These are phyloP conservation scores for Lucilia sericata DNA, from an alignment of 1,140 invertebrate genomes.

Conservation along the genomic window DNA sequence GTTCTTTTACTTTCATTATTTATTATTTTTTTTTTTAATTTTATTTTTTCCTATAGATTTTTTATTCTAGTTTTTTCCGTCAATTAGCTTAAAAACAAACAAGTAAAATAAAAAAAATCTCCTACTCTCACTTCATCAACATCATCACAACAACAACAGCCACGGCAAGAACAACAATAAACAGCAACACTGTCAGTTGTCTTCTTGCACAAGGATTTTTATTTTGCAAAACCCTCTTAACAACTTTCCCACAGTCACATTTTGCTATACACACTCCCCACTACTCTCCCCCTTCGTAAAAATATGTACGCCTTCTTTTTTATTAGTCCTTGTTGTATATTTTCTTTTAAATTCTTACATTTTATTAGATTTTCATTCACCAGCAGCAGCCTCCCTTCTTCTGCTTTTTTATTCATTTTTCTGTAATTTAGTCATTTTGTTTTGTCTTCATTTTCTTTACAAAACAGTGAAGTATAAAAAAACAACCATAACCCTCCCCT, in stretches of 20 bases:
- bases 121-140: not conserved
- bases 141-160: not conserved
- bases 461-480: not conserved
- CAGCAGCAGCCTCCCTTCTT: not conserved
- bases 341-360: not conserved
- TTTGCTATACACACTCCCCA: too few species aligned
- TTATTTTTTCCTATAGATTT: not conserved
- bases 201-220: not conserved
- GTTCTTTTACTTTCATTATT: not conserved
- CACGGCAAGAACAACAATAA: not conserved
- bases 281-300: too few species aligned
- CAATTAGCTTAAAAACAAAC: not conserved
- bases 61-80: conserved; percentile 6
- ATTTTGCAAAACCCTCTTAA: not conserved
- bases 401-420: not conserved
- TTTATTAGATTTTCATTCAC: not conserved
- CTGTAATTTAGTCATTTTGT: not conserved
- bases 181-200: too few species aligned
- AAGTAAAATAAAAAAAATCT: not conserved
- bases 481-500: conserved; percentile 24
- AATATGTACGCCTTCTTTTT: too few species aligned
- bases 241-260: not conserved
- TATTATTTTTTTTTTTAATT: not conserved
- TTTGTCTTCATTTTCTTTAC: not conserved
- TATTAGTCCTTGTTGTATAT: too few species aligned